Evolutionary conservation across 2,888 invertebrate species (phyloP).

Genomic region (Xiphydria camelus): DNA sequence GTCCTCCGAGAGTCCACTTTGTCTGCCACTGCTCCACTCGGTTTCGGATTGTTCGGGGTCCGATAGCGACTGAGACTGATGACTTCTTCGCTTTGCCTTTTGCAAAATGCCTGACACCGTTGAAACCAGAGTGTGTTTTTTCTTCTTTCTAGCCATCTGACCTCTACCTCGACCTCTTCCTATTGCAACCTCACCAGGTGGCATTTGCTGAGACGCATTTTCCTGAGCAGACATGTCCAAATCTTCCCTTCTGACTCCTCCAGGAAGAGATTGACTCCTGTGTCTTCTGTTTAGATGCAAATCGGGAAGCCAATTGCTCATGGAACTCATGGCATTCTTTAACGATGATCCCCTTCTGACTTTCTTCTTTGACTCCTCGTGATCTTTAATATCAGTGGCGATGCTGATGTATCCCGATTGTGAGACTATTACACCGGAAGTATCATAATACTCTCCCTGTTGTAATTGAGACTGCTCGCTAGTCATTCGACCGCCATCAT

Average conservation of each 20-base stretch:
- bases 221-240: conserved; percentile 51
- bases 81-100: conserved; percentile 76
- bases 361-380: conserved; percentile 66
- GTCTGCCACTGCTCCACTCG: conserved; percentile 72
- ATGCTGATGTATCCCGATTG: conserved; percentile 80
- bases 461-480: conserved; percentile 38
- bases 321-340: conserved; percentile 79
- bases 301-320: conserved; percentile 81
- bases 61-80: conserved; percentile 67
- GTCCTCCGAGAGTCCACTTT: conserved; percentile 72
- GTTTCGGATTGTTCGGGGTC: conserved; percentile 79
- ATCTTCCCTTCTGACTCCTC: conserved; percentile 67
- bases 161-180: conserved; percentile 37
- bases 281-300: conserved; percentile 76
- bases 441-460: conserved; percentile 59
- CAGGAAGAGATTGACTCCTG: conserved; percentile 81
- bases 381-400: conserved; percentile 67
- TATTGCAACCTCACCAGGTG: conserved; percentile 30
- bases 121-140: conserved; percentile 79
- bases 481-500: conserved; percentile 33
- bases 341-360: conserved; percentile 71
- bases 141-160: conserved; percentile 64
- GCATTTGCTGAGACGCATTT: conserved; percentile 27
- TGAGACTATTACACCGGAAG: conserved; percentile 70
- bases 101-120: conserved; percentile 84